Percentiles rank a stretch among this genome's conserved stretches.
phyloP scores from a whole-genome alignment of 2,113 vertebrate genomes.

The Motacilla tschutschensis region DNA sequence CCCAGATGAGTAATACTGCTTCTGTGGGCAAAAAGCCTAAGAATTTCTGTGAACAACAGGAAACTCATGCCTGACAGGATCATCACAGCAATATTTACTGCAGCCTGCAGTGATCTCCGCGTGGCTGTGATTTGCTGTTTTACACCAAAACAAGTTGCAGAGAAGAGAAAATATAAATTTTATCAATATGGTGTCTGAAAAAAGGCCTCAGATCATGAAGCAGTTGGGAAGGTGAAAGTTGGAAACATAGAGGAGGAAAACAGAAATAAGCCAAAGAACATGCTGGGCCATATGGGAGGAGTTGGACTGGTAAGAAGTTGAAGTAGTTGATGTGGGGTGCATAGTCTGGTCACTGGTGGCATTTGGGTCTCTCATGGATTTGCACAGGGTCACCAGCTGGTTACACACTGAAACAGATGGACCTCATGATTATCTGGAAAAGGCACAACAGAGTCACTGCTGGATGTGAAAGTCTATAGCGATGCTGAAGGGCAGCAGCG shows the following conservation, averaged over 20 bases:
- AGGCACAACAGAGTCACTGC: not conserved
- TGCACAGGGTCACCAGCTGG: slow-evolving; percentile 7
- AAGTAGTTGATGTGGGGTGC: not conserved
- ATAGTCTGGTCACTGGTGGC: not conserved
- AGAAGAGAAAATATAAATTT: not conserved
- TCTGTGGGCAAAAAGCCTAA: not conserved
- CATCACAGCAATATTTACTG: not conserved
- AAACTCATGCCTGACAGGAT: not conserved
- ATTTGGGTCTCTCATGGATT: not conserved
- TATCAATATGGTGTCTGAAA: not conserved
- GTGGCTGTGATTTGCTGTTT: not conserved
- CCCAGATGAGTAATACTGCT: not conserved
- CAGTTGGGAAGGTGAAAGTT: not conserved
- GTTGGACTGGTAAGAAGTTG: not conserved
- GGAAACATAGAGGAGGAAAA: not conserved
- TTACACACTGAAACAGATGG: not conserved
- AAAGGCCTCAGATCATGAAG: not conserved
- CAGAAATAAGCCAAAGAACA: not conserved
- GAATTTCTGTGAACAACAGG: not conserved
- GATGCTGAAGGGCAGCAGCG: not conserved
- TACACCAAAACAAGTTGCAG: not conserved
- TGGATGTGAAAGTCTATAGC: not conserved
- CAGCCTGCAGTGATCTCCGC: not conserved
- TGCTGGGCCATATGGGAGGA: not conserved
- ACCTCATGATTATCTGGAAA: not conserved